Conservation (phyloP, 2,797 vertebrate species). For the Meriones psammophilus region DNA sequence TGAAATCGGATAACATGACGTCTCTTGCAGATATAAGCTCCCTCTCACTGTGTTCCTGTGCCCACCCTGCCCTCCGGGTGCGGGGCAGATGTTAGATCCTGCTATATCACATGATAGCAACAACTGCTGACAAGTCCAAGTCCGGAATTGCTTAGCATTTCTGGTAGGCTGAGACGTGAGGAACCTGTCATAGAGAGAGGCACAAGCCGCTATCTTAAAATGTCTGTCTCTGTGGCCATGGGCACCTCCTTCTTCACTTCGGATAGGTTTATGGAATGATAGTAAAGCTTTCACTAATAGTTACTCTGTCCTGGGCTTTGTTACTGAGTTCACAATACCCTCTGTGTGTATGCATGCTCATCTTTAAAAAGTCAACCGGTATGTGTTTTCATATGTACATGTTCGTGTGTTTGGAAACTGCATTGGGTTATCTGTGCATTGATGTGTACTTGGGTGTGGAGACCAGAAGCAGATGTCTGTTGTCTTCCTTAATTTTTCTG, state of each 20-base stretch:
- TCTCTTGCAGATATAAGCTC: neutral
- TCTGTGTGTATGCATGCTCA: neutral
- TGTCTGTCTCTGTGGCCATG: neutral
- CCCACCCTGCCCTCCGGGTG: neutral
- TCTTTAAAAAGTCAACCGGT: no score
- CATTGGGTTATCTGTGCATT: neutral
- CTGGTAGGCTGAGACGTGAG: neutral
- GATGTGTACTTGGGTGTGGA: neutral
- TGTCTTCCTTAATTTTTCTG: neutral
- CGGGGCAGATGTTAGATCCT: neutral
- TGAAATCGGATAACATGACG: neutral
- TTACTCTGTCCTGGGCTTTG: neutral
- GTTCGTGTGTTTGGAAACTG: neutral
- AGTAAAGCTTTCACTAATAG: neutral
- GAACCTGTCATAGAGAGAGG: neutral
- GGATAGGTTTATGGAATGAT: neutral
- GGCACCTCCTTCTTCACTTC: neutral
- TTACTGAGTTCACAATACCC: neutral
- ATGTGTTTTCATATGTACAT: neutral
- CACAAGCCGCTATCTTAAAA: constrained; percentile 6
- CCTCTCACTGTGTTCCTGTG: neutral
- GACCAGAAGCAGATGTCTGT: neutral
- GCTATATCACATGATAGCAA: neutral
- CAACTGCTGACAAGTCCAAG: neutral
- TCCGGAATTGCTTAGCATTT: neutral